These are phyloP conservation scores for Aurelia sp. DNA, from an alignment of 30 jellyfish, hydroid and myxozoan species.

Conservation along the genomic window DNA sequence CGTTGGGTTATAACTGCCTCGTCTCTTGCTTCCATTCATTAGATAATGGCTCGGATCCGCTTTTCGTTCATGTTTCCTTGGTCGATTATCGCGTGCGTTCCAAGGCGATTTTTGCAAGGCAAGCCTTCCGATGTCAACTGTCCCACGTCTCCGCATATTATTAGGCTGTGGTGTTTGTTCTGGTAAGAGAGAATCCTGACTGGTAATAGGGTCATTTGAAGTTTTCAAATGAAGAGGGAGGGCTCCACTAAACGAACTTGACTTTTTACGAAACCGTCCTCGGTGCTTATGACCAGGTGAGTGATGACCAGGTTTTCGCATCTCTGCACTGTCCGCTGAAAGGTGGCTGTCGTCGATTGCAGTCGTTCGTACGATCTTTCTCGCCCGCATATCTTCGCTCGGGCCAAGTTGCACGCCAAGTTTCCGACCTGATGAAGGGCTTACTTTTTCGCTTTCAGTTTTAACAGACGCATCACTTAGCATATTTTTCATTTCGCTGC, in stretches of 20 bases:
- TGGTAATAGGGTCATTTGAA: conserved; percentile 10
- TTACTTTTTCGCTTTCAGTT: background rate
- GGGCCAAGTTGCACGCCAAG: conserved; percentile 23
- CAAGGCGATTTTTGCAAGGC: conserved; percentile 31
- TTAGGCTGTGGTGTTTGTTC: background rate
- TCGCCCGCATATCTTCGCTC: background rate
- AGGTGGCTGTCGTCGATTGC: conserved; percentile 58
- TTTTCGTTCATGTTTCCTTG: conserved; percentile 15
- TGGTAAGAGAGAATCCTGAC: background rate
- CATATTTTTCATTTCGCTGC: background rate
- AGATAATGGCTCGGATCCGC: conserved; percentile 86
- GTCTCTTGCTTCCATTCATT: conserved; percentile 68
- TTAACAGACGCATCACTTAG: background rate
- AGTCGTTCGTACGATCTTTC: conserved; percentile 24
- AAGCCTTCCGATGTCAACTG: conserved; percentile 60
- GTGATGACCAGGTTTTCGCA: background rate
- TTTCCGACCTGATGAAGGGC: background rate
- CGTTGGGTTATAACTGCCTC: conserved; percentile 86
- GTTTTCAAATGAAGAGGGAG: conserved; percentile 36
- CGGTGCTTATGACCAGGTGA: background rate
- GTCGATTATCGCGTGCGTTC: conserved; percentile 9
- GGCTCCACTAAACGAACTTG: conserved; percentile 80
- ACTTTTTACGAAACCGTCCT: conserved; percentile 71
- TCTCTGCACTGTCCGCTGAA: conserved; percentile 30
- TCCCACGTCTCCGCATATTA: conserved; percentile 63